Evolutionary conservation across 1,140 invertebrate genomes (phyloP), one percentile per base, ranked within the genome.

Genomic region (Xylocopa sonorina): DNA sequence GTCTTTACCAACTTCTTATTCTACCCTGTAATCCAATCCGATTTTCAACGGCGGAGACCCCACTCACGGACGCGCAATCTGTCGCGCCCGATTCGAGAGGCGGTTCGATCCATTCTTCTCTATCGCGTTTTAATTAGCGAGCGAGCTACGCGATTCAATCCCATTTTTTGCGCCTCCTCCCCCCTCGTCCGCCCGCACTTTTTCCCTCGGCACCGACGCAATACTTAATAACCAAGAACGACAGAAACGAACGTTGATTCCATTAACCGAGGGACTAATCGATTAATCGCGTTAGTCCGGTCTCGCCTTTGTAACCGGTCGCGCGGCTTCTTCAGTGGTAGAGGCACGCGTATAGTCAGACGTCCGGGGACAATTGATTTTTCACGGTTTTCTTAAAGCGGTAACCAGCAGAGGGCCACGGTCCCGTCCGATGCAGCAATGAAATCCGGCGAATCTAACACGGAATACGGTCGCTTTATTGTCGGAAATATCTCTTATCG

Each of bases 1-100:
- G 67, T 53, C 83, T 66, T 72, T 66, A 18, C 48, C 29, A 57
- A 72, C 32, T 83, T 83, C 60, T 68, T 57, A 64, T 76, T 83
- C 66, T n/a, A n/a, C 14, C 57, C 32, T 29, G 38, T 60, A 53
- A 53, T 58, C 53, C 76, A 75, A 83, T 80, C 38, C 60, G 32
- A 83, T 83, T 38, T 58, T 64, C 55, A 48, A 18, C 53, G 16
- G 21, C 24, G 51, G 12, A 29, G 41, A n/a, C n/a, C n/a, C 55
- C 14, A 43, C 57, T 62, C 12, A 16, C 14, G 34, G 29, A 14
- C 53, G 41, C 18, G 64, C 64, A 53, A 41, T 38, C 34, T 27
- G 67, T 55, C 29, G n/a, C n/a, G n/a, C n/a, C n/a, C n/a, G 43
- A 24, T 38, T 29, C 73, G 27, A 43, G 64, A 68, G 24, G 51